Conservation (phyloP, 2,113 vertebrate species). For the Ramphastos sulfuratus region DNA sequence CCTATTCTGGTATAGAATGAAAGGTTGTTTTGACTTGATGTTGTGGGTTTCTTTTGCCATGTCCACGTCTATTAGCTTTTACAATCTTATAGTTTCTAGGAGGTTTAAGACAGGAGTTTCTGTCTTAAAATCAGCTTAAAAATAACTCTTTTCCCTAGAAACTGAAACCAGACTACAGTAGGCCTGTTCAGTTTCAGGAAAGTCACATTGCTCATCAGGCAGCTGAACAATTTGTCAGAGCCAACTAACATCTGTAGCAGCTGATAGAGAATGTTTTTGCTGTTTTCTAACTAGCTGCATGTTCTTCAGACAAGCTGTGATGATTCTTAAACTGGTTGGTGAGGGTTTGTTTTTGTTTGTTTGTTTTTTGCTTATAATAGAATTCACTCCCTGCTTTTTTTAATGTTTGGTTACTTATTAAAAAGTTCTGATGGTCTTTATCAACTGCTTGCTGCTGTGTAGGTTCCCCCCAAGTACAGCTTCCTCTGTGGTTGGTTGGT, state of each 20-base stretch:
- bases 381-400: not conserved
- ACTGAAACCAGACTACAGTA: not conserved
- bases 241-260: not conserved
- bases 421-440: not conserved
- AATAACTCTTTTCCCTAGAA: not conserved
- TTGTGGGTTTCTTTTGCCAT: no score
- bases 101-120: not conserved
- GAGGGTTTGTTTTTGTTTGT: no score
- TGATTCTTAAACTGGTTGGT: not conserved
- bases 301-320: not conserved
- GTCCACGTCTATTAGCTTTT: not conserved
- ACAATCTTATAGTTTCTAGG: not conserved
- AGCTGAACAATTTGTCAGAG: not conserved
- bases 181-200: not conserved
- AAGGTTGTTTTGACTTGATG: not conserved
- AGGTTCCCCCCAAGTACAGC: not conserved
- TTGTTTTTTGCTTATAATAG: not conserved
- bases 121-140: no score
- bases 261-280: not conserved
- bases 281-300: fast-evolving
- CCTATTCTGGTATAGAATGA: not conserved
- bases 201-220: not conserved
- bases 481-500: no score
- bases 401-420: not conserved
- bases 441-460: not conserved